Base-by-base conservation (phyloP, 2,888 invertebrate species). In the Acleris literana region DNA sequence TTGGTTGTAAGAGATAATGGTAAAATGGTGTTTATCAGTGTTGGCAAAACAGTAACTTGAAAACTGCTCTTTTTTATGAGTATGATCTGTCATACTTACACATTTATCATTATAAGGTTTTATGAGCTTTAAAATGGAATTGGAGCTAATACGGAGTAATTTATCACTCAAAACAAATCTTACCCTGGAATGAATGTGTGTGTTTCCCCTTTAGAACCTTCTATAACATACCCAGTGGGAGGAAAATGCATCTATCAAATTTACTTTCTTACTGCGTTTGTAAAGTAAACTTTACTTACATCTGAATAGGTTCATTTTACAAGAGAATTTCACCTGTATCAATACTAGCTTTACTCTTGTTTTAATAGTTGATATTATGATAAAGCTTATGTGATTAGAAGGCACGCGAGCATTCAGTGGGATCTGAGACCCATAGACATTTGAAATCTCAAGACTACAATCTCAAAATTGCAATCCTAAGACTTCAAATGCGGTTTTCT, bases 361-460 rank as follows among this genome's bases (percentile, higher is more conserved):
- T 64, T 54, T 52, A 49, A 59, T 59, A 58, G 61, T 62, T 66
- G 48, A 57, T 56, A 61, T 62, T 66, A 46, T 57, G 33, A 61
- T 53, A 53, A 88, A 86, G 92, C 92, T 92, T 91, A 88, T 90
- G 90, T 90, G 90, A 88, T n/a, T n/a, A n/a, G n/a, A n/a, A n/a
- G n/a, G n/a, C n/a, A n/a, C n/a, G n/a, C n/a, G n/a, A n/a, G n/a
- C n/a, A n/a, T n/a, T n/a, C n/a, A n/a, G n/a, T n/a, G n/a, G n/a
- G n/a, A n/a, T n/a, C n/a, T n/a, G n/a, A n/a, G n/a, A n/a, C n/a
- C n/a, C n/a, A n/a, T n/a, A n/a, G n/a, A n/a, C n/a, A n/a, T n/a
- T n/a, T n/a, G n/a, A n/a, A n/a, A n/a, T n/a, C n/a, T n/a, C n/a
- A n/a, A n/a, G n/a, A n/a, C n/a, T n/a, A n/a, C n/a, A n/a, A n/a